Percentiles rank a stretch among this genome's conserved stretches.
phyloP scores from a whole-genome alignment of 1,140 invertebrate species.

The Holcopasites calliopsidis region DNA sequence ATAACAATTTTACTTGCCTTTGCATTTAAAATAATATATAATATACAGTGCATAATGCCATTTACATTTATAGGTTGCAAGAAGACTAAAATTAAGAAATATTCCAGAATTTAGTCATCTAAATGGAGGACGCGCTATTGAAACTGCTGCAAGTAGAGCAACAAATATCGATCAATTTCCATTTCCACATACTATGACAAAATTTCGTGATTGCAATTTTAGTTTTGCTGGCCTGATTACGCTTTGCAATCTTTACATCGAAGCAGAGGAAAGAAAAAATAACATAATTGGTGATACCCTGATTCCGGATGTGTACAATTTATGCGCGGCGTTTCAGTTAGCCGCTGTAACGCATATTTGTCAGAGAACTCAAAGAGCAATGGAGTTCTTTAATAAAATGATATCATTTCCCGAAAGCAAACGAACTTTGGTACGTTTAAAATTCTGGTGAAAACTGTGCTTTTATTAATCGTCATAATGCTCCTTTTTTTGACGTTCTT shows the following conservation, averaged over 20 bases:
- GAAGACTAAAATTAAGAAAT: slow-evolving; percentile 91
- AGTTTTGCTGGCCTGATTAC: slow-evolving; percentile 90
- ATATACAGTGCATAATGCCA: background rate
- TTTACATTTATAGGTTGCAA: slow-evolving; percentile 83
- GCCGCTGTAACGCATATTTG: slow-evolving; percentile 89
- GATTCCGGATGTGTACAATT: slow-evolving; percentile 89
- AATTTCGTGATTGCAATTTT: slow-evolving; percentile 89
- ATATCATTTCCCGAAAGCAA: slow-evolving; percentile 82
- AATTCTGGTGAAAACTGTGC: slow-evolving; percentile 5
- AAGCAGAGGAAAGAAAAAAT: slow-evolving; percentile 82
- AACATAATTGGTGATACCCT: slow-evolving; percentile 83
- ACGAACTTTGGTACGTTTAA: slow-evolving; percentile 81
- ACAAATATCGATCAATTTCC: slow-evolving; percentile 84
- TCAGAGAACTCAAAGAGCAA: slow-evolving; percentile 89
- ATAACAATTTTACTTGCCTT: background rate
- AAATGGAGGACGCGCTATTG: slow-evolving; percentile 92
- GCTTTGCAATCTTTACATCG: slow-evolving; percentile 79
- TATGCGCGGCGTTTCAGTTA: slow-evolving; percentile 92
- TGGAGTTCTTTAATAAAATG: slow-evolving; percentile 85
- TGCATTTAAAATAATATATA: background rate
- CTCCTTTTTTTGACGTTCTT: slow-evolving; percentile 45
- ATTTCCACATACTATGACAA: slow-evolving; percentile 83
- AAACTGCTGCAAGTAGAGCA: slow-evolving; percentile 87
- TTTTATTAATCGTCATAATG: slow-evolving; percentile 5
- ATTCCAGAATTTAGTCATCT: slow-evolving; percentile 86